These are phyloP conservation scores for Yponomeuta cagnagella DNA, from an alignment of 2,888 invertebrate genomes.

Conservation along the genomic window DNA sequence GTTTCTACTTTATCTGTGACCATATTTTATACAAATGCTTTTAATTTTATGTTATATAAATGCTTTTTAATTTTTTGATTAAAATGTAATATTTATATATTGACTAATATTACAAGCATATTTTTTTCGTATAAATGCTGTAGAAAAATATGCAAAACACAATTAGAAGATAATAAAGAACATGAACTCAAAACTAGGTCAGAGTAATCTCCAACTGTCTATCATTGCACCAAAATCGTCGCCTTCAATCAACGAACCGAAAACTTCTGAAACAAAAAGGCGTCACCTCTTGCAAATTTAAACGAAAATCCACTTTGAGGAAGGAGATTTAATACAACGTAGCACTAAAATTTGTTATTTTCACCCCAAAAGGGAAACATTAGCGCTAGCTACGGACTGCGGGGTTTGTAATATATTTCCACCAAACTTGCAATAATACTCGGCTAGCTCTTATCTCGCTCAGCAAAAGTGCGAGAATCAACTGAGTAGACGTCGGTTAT, in stretches of 20 bases:
- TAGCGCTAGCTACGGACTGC: neutral
- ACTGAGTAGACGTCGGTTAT: neutral
- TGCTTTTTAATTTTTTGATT: too few species aligned
- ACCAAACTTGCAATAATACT: neutral
- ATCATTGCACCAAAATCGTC: neutral
- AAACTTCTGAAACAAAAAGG: neutral
- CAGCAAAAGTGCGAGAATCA: neutral
- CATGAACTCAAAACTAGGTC: neutral
- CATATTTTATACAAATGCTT: too few species aligned
- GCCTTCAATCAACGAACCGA: neutral
- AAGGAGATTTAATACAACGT: neutral
- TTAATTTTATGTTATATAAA: too few species aligned
- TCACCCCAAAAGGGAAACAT: neutral
- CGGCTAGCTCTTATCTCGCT: neutral
- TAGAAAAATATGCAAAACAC: too few species aligned
- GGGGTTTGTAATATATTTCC: neutral
- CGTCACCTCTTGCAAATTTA: neutral
- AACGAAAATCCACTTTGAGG: neutral
- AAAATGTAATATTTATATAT: too few species aligned
- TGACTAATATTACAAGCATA: too few species aligned
- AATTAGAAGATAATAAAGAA: neutral
- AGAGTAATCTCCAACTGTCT: neutral
- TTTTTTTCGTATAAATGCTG: too few species aligned
- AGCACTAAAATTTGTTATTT: constrained; percentile 8
- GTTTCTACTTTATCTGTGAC: too few species aligned